Conservation (phyloP, 2,113 vertebrate genomes). For the Antennarius striatus region DNA sequence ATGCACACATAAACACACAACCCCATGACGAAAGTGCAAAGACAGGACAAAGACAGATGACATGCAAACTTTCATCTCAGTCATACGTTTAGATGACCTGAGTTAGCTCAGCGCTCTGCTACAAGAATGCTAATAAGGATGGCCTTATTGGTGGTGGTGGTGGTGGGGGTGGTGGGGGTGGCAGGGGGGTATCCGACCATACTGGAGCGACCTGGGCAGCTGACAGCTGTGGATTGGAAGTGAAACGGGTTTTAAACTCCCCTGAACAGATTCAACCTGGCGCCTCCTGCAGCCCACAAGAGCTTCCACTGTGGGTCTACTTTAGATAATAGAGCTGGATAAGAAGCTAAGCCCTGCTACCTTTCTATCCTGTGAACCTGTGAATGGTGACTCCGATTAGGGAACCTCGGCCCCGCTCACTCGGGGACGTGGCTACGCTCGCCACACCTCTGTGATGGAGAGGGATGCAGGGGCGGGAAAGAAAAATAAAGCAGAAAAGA, state of each 20-base stretch:
- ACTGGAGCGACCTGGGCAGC: slow-evolving; percentile 37
- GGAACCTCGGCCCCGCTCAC: slow-evolving; percentile 35
- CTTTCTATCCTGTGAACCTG: neutral
- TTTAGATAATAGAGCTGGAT: neutral
- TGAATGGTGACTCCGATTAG: slow-evolving; percentile 51
- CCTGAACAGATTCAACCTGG: too few relatives aligned
- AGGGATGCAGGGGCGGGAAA: slow-evolving; percentile 14
- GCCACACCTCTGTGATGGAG: slow-evolving; percentile 51
- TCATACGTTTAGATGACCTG: too few relatives aligned
- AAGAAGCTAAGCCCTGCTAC: slow-evolving; percentile 1
- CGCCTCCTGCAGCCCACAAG: too few relatives aligned
- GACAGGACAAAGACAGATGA: too few relatives aligned
- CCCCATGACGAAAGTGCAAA: too few relatives aligned
- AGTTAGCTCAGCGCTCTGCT: neutral
- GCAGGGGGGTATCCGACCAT: slow-evolving; percentile 21
- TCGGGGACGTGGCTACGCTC: slow-evolving; percentile 33
- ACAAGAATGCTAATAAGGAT: slow-evolving; percentile 68
- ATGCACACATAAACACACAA: neutral
- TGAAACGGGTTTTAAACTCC: too few relatives aligned
- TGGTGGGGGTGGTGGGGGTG: too few relatives aligned
- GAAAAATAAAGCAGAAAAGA: slow-evolving; percentile 18
- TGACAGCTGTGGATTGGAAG: slow-evolving; percentile 26
- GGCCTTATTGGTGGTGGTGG: slow-evolving; percentile 48
- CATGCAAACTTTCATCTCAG: too few relatives aligned
- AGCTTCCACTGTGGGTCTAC: too few relatives aligned